Percentiles rank a stretch among this genome's conserved stretches.
These are phyloP conservation scores for Carassius carassius DNA, from an alignment of 2,113 vertebrate genomes.

Conservation along the genomic window DNA sequence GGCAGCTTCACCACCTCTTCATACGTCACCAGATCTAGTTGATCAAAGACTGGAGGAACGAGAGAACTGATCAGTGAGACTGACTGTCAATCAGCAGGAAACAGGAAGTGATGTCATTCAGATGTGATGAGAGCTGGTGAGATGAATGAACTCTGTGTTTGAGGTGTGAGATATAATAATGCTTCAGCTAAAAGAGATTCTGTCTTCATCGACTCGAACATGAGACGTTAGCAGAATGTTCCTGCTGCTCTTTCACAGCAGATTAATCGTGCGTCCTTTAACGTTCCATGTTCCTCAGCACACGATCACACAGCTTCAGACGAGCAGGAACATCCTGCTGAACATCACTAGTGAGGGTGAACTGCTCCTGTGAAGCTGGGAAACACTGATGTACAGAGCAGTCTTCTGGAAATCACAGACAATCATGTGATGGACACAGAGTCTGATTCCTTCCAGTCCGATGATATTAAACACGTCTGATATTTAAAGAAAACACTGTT, in stretches of 20 bases:
- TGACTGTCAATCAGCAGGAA: not conserved
- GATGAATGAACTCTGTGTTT: not conserved
- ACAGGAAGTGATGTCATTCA: not conserved
- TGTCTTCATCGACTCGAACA: not conserved
- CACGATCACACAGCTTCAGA: no score
- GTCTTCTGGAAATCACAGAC: not conserved
- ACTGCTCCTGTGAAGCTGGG: not conserved
- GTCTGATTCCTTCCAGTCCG: not conserved
- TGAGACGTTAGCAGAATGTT: not conserved
- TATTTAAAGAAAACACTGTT: not conserved
- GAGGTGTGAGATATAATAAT: not conserved
- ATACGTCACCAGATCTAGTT: slow-evolving; percentile 99
- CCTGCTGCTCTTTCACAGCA: not conserved
- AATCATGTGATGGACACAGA: not conserved
- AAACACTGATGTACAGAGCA: not conserved
- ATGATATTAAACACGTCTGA: not conserved
- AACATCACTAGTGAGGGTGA: not conserved
- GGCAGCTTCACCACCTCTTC: slow-evolving; percentile 98
- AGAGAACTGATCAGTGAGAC: slow-evolving; percentile 39
- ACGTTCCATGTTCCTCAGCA: no score
- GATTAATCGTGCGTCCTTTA: not conserved
- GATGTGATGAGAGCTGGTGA: not conserved
- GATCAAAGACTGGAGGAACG: slow-evolving; percentile 88
- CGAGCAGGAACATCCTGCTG: no score
- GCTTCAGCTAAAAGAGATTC: not conserved